Evolutionary conservation across 2,113 vertebrate genomes (phyloP), one percentile per base, ranked within the genome.

Genomic region (Todiramphus chloris): DNA sequence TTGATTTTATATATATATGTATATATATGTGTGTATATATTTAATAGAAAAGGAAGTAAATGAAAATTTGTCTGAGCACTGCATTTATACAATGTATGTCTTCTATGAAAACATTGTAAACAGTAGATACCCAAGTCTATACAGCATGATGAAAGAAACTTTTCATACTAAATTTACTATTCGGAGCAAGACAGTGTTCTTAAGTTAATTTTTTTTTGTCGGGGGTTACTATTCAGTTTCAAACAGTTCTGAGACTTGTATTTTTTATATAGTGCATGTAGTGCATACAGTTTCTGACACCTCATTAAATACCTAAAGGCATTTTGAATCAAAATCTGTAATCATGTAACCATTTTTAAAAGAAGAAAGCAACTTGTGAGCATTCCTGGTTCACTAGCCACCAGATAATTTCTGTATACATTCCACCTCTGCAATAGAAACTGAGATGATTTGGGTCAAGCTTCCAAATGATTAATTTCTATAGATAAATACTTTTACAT

Each of bases 401-500:
- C 35, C 37, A n/a, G 19, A 41, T 41, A 41, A 41, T 53, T 89
- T 91, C 58, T 82, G 10, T 51, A 12, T 19, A 23, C 28, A 6
- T 43, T 59, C 48, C 37, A 73, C 31, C 51, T 89, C 31, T 56
- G 50, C 69, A 48, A 17, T 6, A 58, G 7, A 17, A 21, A 64
- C 43, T 68, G 56, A 89, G 44, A 50, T 69, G 12, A 84, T 63
- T 35, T 48, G 9, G 18, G 23, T 76, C 55, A 83, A 67, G 74
- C 35, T 94, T 94, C 66, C 62, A 78, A 96, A 92, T 30, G 64
- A 79, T 94, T 95, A 64, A 94, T 95, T 91, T 96, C 41, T 31
- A 63, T 31, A 83, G 96, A 93, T 82, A 89, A 37, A 35, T 5
- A 20, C 7, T 55, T 91, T 56, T 88, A 82, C 74, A 83, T 78